These are phyloP conservation scores for Artemia franciscana DNA, from an alignment of 1,140 invertebrate species.

Conservation along the genomic window DNA sequence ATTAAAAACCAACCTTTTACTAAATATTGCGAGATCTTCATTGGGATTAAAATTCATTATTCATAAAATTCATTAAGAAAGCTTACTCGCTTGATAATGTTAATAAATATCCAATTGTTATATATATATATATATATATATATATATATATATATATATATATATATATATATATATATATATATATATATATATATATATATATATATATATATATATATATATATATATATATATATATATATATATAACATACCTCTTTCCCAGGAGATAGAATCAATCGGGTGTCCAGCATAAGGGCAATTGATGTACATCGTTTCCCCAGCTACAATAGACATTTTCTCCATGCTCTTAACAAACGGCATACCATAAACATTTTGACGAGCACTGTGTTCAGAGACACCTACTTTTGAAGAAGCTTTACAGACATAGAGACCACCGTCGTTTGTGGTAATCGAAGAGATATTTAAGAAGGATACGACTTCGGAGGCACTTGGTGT, in stretches of 20 bases:
- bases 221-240: neutral
- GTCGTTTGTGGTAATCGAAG: slow-evolving; percentile 69
- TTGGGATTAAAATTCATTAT: too few relatives aligned
- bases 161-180: too few relatives aligned
- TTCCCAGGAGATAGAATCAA: slow-evolving; percentile 80
- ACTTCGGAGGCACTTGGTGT: slow-evolving; percentile 62
- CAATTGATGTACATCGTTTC: slow-evolving; percentile 68
- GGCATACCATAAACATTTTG: slow-evolving; percentile 79
- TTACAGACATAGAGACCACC: slow-evolving; percentile 79
- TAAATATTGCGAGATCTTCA: too few relatives aligned
- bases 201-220: too few relatives aligned
- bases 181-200: too few relatives aligned
- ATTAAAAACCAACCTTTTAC: too few relatives aligned
- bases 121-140: too few relatives aligned
- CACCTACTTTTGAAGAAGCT: slow-evolving; percentile 72
- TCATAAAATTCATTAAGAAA: too few relatives aligned
- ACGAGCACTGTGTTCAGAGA: slow-evolving; percentile 55
- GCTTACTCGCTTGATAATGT: too few relatives aligned
- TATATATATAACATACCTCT: slow-evolving; percentile 28
- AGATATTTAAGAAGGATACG: slow-evolving; percentile 78
- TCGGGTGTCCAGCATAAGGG: slow-evolving; percentile 80
- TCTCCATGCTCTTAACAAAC: slow-evolving; percentile 72
- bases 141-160: too few relatives aligned
- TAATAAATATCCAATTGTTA: too few relatives aligned
- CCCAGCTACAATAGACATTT: slow-evolving; percentile 78